A percentile compares a stretch with the other conserved stretches of the same genome.
These are phyloP conservation scores for Semicossyphus pulcher DNA, from an alignment of 2,113 vertebrate species.

Conservation along the genomic window DNA sequence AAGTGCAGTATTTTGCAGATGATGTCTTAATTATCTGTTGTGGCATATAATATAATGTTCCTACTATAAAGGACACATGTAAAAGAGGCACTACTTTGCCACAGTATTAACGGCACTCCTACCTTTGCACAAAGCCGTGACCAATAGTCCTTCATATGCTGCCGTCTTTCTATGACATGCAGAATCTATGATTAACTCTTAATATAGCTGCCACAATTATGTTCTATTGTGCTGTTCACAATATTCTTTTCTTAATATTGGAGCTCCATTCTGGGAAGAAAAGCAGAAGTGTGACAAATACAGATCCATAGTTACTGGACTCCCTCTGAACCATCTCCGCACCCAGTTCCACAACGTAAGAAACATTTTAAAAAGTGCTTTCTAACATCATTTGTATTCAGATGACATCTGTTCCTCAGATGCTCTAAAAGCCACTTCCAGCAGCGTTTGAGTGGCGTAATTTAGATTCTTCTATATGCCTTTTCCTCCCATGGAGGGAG, in stretches of 20 bases:
- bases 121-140: background rate
- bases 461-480: constrained; percentile 45
- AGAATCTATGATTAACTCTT: background rate
- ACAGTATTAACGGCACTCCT: background rate
- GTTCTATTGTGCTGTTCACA: background rate
- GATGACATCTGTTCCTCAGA: constrained; percentile 20
- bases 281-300: background rate
- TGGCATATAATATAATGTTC: background rate
- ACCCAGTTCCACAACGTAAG: constrained; percentile 12
- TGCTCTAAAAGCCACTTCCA: constrained; percentile 24
- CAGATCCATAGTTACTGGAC: background rate
- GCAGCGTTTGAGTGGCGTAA: constrained; percentile 16
- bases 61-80: background rate
- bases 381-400: constrained; percentile 45
- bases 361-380: background rate
- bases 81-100: background rate
- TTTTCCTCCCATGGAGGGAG: constrained; percentile 19
- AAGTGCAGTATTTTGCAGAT: constrained; percentile 6
- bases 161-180: background rate
- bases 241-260: background rate
- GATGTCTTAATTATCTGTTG: background rate
- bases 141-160: background rate
- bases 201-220: background rate
- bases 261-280: background rate
- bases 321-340: background rate